Conservation (phyloP, 2,113 vertebrate genomes). For the Zosterops lateralis region DNA sequence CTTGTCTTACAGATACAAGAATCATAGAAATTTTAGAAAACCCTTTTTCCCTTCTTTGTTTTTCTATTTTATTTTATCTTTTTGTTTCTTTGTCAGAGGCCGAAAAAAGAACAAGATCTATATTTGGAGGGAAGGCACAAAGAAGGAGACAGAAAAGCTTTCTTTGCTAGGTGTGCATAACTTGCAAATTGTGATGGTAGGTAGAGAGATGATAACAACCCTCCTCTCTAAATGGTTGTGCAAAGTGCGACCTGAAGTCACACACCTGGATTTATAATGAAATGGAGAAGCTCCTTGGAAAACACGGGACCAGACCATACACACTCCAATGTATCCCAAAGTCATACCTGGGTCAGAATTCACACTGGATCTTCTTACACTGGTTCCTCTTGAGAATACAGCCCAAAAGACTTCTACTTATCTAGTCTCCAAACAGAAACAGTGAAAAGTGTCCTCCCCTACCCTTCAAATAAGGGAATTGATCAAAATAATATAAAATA, state of each 20-base stretch:
- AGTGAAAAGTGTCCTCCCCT: neutral
- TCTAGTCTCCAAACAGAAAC: neutral
- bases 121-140: neutral
- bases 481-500: neutral
- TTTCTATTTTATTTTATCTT: neutral
- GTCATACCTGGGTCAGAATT: neutral
- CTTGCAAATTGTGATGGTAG: neutral
- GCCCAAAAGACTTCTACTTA: neutral
- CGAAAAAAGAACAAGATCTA: accelerated
- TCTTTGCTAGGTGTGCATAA: neutral
- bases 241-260: neutral
- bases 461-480: neutral
- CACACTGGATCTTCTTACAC: neutral
- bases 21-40: too few relatives aligned
- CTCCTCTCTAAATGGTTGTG: neutral
- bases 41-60: accelerated
- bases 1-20: too few relatives aligned
- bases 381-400: neutral
- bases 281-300: neutral
- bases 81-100: neutral
- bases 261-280: neutral
- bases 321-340: neutral
- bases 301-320: neutral
- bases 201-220: neutral
- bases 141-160: neutral